Evolutionary conservation across 2,113 vertebrate species (phyloP), one percentile per base, ranked within the genome.

Genomic region (Melozone crissalis): DNA sequence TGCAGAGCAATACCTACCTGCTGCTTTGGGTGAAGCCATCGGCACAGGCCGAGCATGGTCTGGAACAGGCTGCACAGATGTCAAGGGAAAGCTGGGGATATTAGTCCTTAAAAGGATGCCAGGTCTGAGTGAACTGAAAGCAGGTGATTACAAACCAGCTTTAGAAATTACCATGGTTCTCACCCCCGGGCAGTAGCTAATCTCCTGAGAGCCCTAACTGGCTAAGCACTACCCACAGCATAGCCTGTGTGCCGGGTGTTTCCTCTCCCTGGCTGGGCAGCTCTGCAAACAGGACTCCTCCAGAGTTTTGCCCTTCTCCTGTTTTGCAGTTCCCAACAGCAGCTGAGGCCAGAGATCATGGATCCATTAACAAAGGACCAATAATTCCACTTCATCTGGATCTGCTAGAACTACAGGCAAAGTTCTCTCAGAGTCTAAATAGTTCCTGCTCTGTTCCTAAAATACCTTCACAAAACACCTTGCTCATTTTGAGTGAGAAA

Each of bases 61-160:
- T 65, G 62, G 63, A 87, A 87, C 46, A 51, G 73, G 33, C 91
- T 90, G 78, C 26, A 79, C 51, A 97, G 86, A 88, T 55, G 62
- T 80, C 59, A 78, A 77, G 79, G 90, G 95, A 96, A 96, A 93
- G 88, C 85, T 76, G 46, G 46, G 59, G 79, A 57, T 84, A 88
- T 55, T 57, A 49, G 37, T 39, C 54, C 75, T 87, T 88, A 73
- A 72, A 93, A 95, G 69, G 61, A 51, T 83, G 93, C 69, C 74
- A 76, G 82, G 84, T 74, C 55, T 83, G 54, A 47, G 61, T 85
- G 67, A 94, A 94, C 95, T 59, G 67, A 95, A 95, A 80, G 44
- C 51, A 76, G 72, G 65, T 84, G 89, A 97, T 96, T 86, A 94
- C 88, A 95, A 96, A 94, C 65, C 73, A 84, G 87, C 91, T 94